Percentiles rank a stretch among this genome's conserved stretches.
phyloP scores from a whole-genome alignment of 2,888 invertebrate species.

The Pycnomerus fuliginosus region DNA sequence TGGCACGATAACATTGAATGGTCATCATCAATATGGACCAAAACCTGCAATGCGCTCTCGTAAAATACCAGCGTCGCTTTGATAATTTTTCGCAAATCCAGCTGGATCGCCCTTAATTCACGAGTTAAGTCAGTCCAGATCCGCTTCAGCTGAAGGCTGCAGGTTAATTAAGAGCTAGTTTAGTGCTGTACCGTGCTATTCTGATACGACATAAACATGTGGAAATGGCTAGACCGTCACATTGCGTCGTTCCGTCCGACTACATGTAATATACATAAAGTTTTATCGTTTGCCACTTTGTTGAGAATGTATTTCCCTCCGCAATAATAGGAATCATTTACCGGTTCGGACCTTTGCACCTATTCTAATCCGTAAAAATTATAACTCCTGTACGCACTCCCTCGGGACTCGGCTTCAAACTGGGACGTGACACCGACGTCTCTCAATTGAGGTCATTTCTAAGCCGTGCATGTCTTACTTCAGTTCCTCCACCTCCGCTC shows the following conservation, averaged over 20 bases:
- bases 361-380: no score
- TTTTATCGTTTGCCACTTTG: conserved; percentile 50
- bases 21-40: no score
- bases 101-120: conserved; percentile 15
- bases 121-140: conserved; percentile 20
- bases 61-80: no score
- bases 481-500: conserved; percentile 27
- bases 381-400: conserved; percentile 38
- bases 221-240: conserved; percentile 42
- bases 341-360: conserved; percentile 41
- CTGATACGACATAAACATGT: conserved; percentile 45
- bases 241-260: conserved; percentile 40
- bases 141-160: conserved; percentile 19
- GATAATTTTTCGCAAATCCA: no score
- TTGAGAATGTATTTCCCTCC: conserved; percentile 45
- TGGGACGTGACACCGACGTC: conserved; percentile 45
- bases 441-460: conserved; percentile 48
- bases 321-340: conserved; percentile 49
- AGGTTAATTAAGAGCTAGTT: conserved; percentile 45
- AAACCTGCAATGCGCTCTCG: no score
- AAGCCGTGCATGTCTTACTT: conserved; percentile 45
- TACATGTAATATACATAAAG: conserved; percentile 51
- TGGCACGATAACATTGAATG: no score
- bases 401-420: conserved; percentile 44
- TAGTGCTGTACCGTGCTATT: conserved; percentile 39